A percentile compares a stretch with the other conserved stretches of the same genome.
phyloP scores from a whole-genome alignment of 92 coral and sea anemone genomes.

The Actinostola sp. region DNA sequence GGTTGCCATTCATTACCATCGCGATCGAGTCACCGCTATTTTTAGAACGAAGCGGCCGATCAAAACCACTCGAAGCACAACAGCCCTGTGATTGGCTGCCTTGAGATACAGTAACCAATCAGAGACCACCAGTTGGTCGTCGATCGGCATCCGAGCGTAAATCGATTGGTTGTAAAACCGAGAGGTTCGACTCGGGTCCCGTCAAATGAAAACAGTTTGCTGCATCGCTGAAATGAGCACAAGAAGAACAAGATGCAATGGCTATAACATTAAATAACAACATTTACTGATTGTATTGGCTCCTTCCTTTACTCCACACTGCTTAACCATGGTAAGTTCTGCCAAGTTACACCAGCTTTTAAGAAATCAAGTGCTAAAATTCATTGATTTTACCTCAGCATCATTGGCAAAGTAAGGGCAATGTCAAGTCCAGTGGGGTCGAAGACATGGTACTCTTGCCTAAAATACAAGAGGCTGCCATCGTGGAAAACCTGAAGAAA shows the following conservation, averaged over 20 bases:
- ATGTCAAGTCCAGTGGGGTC: constrained; percentile 96
- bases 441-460: constrained; percentile 99
- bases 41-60: constrained; percentile 26
- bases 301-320: not conserved
- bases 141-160: constrained; percentile 28
- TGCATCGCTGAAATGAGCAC: constrained; percentile 26
- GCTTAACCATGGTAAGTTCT: constrained; percentile 21
- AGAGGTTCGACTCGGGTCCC: not conserved
- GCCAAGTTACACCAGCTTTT: not conserved
- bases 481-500: constrained; percentile 96
- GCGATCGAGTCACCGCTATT: constrained; percentile 29
- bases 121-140: not conserved
- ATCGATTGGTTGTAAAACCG: constrained; percentile 33
- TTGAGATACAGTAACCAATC: constrained; percentile 19
- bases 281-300: not conserved
- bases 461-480: constrained; percentile 95
- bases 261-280: not conserved
- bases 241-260: not conserved
- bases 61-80: not conserved
- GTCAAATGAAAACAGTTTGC: constrained; percentile 28
- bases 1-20: constrained; percentile 5
- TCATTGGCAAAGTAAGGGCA: constrained; percentile 99
- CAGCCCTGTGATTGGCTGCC: constrained; percentile 7
- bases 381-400: constrained; percentile 47
- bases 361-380: not conserved